Percentiles rank a stretch among this genome's conserved stretches.
Evolutionary conservation across 2,797 vertebrate genomes (phyloP).

Genomic region (Falco rusticolus): DNA sequence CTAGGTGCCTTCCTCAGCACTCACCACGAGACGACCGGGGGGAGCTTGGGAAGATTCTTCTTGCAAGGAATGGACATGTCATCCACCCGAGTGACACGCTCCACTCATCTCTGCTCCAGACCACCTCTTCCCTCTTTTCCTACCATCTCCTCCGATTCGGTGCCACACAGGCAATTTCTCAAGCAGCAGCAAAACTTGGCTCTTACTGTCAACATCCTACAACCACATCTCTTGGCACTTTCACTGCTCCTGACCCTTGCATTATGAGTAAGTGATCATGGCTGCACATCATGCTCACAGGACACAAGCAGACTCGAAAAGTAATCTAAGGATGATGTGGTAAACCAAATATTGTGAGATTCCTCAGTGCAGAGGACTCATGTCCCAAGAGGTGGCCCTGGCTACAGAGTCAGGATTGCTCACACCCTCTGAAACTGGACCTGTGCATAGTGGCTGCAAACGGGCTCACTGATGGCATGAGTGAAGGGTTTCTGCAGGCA

Average conservation of each 20-base stretch:
- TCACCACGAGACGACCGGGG: too few relatives aligned
- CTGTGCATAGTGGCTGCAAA: neutral
- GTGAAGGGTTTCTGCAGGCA: neutral
- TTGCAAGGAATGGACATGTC: neutral
- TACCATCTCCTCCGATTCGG: neutral
- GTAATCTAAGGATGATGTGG: neutral
- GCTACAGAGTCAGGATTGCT: neutral
- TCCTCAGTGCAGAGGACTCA: neutral
- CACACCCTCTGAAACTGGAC: neutral
- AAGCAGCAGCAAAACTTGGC: neutral
- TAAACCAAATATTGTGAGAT: neutral
- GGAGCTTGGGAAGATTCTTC: neutral
- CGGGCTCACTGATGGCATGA: fast-evolving
- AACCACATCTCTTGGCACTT: neutral
- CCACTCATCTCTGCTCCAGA: fast-evolving
- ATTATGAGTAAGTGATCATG: neutral
- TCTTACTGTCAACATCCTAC: neutral
- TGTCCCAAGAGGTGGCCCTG: neutral
- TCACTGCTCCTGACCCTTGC: neutral
- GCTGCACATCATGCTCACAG: neutral
- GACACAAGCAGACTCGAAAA: neutral
- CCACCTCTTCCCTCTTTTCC: neutral
- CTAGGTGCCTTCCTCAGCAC: neutral
- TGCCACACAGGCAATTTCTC: neutral
- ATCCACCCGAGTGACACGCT: too few relatives aligned